Evolutionary conservation across 1,140 invertebrate genomes (phyloP).

Genomic region (Spodoptera frugiperda): DNA sequence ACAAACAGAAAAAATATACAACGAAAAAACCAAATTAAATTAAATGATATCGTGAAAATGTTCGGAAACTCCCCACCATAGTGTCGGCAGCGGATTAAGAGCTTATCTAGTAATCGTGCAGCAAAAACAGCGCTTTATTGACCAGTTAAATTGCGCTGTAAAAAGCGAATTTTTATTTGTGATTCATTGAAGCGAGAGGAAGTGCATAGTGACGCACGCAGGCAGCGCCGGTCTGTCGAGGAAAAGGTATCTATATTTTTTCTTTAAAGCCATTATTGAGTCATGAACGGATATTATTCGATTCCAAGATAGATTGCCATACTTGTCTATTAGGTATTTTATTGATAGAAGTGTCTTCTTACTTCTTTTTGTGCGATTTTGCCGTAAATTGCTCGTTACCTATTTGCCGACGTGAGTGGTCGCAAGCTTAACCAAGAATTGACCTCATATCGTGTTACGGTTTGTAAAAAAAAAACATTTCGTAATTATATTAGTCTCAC

Average conservation of each 20-base stretch:
- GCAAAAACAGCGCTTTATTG: conserved; percentile 15
- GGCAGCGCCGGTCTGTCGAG: not conserved
- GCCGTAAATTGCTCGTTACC: not conserved
- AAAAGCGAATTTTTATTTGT: conserved; percentile 19
- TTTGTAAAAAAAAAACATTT: no score
- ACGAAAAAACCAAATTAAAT: conserved; percentile 1
- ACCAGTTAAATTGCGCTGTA: not conserved
- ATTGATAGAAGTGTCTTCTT: not conserved
- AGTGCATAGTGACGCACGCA: conserved; percentile 22
- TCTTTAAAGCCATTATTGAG: conserved; percentile 21
- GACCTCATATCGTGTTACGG: no score
- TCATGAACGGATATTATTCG: conserved; percentile 21
- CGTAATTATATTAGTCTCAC: no score
- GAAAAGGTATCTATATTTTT: conserved; percentile 14
- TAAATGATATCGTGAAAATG: not conserved
- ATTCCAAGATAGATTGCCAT: conserved; percentile 18
- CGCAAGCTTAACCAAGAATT: no score
- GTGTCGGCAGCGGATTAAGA: not conserved
- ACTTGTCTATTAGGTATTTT: not conserved
- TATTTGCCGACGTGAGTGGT: not conserved
- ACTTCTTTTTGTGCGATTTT: not conserved
- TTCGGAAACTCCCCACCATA: no score
- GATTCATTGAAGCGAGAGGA: conserved; percentile 23
- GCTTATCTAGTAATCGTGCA: not conserved
- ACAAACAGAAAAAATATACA: not conserved